Base-by-base conservation (phyloP, 2,113 vertebrate genomes). In the Apodemus sylvaticus region DNA sequence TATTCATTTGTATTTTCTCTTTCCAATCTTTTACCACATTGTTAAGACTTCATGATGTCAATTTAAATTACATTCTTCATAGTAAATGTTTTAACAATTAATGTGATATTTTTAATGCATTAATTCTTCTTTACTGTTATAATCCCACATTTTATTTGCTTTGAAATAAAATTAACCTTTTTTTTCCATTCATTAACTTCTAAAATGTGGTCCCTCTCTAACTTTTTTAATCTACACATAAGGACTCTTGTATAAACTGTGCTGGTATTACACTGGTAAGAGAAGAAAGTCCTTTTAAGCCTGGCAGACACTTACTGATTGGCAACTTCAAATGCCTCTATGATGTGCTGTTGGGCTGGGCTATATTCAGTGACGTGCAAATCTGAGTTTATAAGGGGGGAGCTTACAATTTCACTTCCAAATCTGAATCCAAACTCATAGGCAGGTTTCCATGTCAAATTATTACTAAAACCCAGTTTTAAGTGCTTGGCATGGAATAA, bases 361-460 rank as follows among this genome's bases (percentile, higher is more conserved):
- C 71, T 87, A 81, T 42, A 51, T 48, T 91, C 81, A 76, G 34
- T 31, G 68, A 45, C 51, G 45, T 6, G 36, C 51, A 91, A 71
- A 90, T 88, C 36, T 42, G 74, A 81, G n/a, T 81, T 76, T 42
- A 42, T 60, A 55, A 74, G 39, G 81, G n/a, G n/a, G 31, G 88
- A 36, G 55, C 77, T 83, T 6, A 58, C 88, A 85, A 29, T 70
- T 60, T 92, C 66, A 83, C 39, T 76, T 68, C 87, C 45, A 42
- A 87, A 92, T 73, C n/a, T 77, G 12, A 64, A 64, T 91, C 34
- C 58, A 70, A 92, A 82, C 34, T 92, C 51, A 92, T 42, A 94
- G 64, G 79, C 64, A 53, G 93, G 12, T 39, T 94, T 94, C 91
- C 24, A 73, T 45, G 92, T 94, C 82, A 86, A 78, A 86, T 94